Evolutionary conservation across 2,797 vertebrate species (phyloP).

Genomic region (Sparus aurata): DNA sequence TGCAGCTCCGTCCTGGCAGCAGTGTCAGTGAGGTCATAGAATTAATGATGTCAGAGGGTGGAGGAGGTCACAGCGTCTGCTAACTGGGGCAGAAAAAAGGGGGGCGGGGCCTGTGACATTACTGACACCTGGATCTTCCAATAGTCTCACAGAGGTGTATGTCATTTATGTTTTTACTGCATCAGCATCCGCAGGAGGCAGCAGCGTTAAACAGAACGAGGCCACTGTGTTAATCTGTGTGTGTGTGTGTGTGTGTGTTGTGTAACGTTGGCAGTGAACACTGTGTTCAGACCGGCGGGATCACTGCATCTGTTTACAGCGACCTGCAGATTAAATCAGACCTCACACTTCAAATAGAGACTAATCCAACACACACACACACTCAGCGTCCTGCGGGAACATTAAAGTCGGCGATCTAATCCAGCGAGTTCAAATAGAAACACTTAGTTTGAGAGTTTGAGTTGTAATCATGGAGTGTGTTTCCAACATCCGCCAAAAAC

Average conservation of each 20-base stretch:
- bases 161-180: background rate
- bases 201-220: constrained; percentile 16
- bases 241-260: constrained; percentile 56
- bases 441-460: constrained; percentile 37
- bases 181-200: constrained; percentile 4
- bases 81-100: constrained; percentile 61
- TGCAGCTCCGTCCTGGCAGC: background rate
- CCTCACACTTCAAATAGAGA: constrained; percentile 78
- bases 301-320: constrained; percentile 79
- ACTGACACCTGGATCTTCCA: background rate
- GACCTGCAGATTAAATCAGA: constrained; percentile 72
- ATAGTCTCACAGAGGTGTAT: background rate
- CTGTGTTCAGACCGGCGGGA: constrained; percentile 76
- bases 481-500: no score
- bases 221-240: constrained; percentile 31
- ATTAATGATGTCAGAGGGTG: constrained; percentile 38
- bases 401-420: constrained; percentile 63
- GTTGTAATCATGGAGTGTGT: constrained; percentile 48
- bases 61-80: constrained; percentile 40
- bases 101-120: constrained; percentile 24
- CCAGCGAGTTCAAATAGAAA: constrained; percentile 57
- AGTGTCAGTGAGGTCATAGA: constrained; percentile 1
- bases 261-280: constrained; percentile 69
- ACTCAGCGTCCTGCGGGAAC: constrained; percentile 40
- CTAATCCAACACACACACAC: constrained; percentile 58